phyloP scores from a whole-genome alignment of 2,888 invertebrate species.

The Epistrophella euchroma region DNA sequence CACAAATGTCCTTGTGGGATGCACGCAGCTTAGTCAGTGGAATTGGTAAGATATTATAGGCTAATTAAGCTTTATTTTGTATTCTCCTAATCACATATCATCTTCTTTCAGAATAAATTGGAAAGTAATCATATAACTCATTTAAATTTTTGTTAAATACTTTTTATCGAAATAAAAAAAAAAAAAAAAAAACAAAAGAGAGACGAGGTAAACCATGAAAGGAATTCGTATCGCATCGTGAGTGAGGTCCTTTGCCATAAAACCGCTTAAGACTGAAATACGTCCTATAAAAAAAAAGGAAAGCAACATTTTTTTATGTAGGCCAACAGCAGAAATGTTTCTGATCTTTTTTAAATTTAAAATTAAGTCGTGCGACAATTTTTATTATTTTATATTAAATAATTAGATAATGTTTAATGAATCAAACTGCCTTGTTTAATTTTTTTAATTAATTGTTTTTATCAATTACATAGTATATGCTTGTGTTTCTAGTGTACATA shows the following conservation, averaged over 20 bases:
- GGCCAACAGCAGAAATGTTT: conserved; percentile 64
- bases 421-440: conserved; percentile 65
- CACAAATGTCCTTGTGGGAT: conserved; percentile 83
- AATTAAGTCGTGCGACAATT: conserved; percentile 58
- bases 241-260: conserved; percentile 77
- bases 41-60: conserved; percentile 78
- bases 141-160: conserved; percentile 39
- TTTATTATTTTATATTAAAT: conserved; percentile 44
- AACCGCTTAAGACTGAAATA: conserved; percentile 83
- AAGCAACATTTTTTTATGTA: conserved; percentile 50
- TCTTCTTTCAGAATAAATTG: conserved; percentile 54
- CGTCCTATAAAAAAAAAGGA: conserved; percentile 81
- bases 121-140: conserved; percentile 15
- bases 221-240: conserved; percentile 72
- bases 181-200: conserved; percentile 34
- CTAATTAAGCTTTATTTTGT: background rate
- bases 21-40: conserved; percentile 83
- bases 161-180: conserved; percentile 20
- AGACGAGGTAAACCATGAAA: conserved; percentile 66
- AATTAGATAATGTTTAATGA: conserved; percentile 40
- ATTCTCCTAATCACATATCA: background rate
- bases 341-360: conserved; percentile 61
- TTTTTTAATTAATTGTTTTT: conserved; percentile 60
- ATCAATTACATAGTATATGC: conserved; percentile 64
- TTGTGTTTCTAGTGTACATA: conserved; percentile 74